A percentile compares a stretch with the other conserved stretches of the same genome.
Evolutionary conservation across 2,888 invertebrate genomes (phyloP).

Genomic region (Marronus borbonicus): DNA sequence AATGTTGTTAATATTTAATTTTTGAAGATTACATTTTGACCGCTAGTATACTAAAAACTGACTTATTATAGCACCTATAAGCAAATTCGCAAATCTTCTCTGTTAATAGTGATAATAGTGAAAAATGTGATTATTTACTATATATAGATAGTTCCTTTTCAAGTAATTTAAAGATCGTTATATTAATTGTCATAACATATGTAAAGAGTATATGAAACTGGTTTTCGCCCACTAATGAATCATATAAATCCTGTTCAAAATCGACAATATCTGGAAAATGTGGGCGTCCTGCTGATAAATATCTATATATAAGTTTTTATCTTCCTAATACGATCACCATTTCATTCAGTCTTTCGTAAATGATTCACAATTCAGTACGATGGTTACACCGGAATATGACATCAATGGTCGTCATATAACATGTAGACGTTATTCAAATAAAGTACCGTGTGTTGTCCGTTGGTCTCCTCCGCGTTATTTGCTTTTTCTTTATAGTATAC

Average conservation of each 20-base stretch:
- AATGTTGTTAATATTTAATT: too few species aligned
- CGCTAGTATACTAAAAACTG: neutral
- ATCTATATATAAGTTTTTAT: conserved; percentile 3
- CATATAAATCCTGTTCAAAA: conserved; percentile 12
- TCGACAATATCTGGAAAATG: neutral
- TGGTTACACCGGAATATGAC: neutral
- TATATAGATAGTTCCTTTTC: neutral
- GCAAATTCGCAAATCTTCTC: neutral
- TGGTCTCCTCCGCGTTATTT: neutral
- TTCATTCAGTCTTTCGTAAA: conserved; percentile 5
- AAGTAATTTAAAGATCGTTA: neutral
- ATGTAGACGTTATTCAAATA: conserved; percentile 10
- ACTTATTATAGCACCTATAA: neutral
- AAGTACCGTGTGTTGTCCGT: neutral
- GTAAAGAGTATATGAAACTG: neutral
- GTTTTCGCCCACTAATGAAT: neutral
- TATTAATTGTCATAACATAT: neutral
- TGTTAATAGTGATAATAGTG: neutral
- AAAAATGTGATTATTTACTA: neutral
- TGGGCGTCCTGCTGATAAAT: conserved; percentile 3
- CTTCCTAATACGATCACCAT: neutral
- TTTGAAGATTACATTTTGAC: too few species aligned
- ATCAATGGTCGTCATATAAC: neutral
- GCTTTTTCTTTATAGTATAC: neutral
- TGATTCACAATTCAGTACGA: neutral